phyloP scores from a whole-genome alignment of 2,888 invertebrate species.

The Anagyrus pseudococci region DNA sequence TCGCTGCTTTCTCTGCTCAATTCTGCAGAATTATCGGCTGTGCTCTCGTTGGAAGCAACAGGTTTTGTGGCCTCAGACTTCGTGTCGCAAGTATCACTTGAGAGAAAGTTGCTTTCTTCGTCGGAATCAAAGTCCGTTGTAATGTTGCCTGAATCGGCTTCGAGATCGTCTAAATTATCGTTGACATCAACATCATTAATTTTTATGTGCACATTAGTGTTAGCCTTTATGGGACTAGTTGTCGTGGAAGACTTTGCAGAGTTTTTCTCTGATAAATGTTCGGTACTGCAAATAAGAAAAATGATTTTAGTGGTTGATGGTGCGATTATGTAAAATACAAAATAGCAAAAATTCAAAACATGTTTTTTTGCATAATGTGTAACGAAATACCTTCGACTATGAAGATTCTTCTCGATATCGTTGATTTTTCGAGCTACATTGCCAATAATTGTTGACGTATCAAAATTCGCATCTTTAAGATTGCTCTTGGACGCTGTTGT shows the following conservation, averaged over 20 bases:
- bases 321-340: too few relatives aligned
- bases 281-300: conserved; percentile 13
- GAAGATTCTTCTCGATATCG: conserved; percentile 43
- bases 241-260: conserved; percentile 2
- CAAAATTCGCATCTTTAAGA: conserved; percentile 28
- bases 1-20: conserved; percentile 40
- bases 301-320: too few relatives aligned
- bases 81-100: conserved; percentile 1
- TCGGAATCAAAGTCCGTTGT: conserved; percentile 24
- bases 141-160: conserved; percentile 34
- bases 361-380: too few relatives aligned
- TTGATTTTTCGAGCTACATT: conserved; percentile 47
- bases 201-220: conserved; percentile 40
- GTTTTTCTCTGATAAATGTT: conserved; percentile 24
- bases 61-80: neutral
- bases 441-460: conserved; percentile 32
- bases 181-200: conserved; percentile 34
- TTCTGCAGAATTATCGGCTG: too few relatives aligned
- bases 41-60: neutral
- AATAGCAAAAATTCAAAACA: too few relatives aligned
- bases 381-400: conserved; percentile 25
- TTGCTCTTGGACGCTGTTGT: conserved; percentile 23
- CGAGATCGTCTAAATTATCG: conserved; percentile 36
- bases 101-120: conserved; percentile 25
- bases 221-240: conserved; percentile 35